Conservation (phyloP, 2,888 invertebrate species). For the Perithous albicinctus region DNA sequence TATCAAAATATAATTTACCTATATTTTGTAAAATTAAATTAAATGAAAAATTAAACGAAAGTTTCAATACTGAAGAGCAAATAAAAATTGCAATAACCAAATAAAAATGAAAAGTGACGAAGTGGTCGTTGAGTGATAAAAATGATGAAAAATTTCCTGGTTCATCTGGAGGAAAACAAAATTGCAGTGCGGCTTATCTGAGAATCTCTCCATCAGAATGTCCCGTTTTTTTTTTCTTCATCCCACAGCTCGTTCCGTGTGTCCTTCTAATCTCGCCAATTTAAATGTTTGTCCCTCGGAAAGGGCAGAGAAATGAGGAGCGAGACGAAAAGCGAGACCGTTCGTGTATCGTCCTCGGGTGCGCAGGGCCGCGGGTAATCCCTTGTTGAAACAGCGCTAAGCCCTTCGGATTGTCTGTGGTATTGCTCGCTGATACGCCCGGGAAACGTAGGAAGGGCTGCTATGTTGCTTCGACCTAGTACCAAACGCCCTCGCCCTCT, state of each 20-base stretch:
- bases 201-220: constrained; percentile 25
- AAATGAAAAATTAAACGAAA: no score
- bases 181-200: constrained; percentile 39
- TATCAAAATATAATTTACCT: no score
- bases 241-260: constrained; percentile 46
- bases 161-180: constrained; percentile 32
- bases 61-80: no score
- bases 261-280: constrained; percentile 79
- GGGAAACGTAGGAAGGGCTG: constrained; percentile 71
- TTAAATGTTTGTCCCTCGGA: constrained; percentile 80
- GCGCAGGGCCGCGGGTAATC: constrained; percentile 77
- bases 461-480: constrained; percentile 21
- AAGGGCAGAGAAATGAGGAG: constrained; percentile 37
- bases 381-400: constrained; percentile 84
- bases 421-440: constrained; percentile 82
- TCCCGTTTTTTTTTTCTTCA: constrained; percentile 9
- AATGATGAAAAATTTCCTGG: not conserved
- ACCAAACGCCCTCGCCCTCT: constrained; percentile 52
- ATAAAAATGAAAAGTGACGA: not conserved
- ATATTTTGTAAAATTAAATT: no score
- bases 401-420: constrained; percentile 83
- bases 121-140: not conserved
- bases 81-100: not conserved
- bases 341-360: constrained; percentile 52
- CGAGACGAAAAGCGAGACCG: constrained; percentile 31